A percentile compares a stretch with the other conserved stretches of the same genome.
phyloP scores from a whole-genome alignment of 2,113 vertebrate genomes.

The Silurus glanis region DNA sequence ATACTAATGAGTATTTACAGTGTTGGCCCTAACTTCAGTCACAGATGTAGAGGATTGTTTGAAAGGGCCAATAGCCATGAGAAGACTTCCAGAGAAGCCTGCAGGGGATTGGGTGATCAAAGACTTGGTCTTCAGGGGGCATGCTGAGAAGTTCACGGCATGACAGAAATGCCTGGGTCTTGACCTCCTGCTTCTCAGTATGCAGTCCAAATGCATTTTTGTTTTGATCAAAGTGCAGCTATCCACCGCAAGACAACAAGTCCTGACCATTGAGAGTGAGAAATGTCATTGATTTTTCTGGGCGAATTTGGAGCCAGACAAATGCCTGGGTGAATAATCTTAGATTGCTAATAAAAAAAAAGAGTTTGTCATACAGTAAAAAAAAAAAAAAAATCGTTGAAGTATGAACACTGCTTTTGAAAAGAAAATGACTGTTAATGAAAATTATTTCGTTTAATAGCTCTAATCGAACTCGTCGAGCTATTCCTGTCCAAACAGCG shows the following conservation, averaged over 20 bases:
- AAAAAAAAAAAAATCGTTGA: background rate
- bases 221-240: slow-evolving; percentile 47
- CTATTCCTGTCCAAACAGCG: slow-evolving; percentile 31
- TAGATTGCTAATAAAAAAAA: background rate
- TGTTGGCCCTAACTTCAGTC: background rate
- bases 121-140: slow-evolving; percentile 35
- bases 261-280: slow-evolving; percentile 6
- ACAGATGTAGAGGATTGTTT: slow-evolving; percentile 12
- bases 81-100: slow-evolving; percentile 25
- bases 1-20: slow-evolving; percentile 16
- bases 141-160: slow-evolving; percentile 45
- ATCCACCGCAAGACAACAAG: slow-evolving; percentile 1
- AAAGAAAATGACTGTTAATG: slow-evolving; percentile 21
- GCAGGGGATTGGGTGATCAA: slow-evolving; percentile 51
- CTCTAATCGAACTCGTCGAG: slow-evolving; percentile 25
- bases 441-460: background rate
- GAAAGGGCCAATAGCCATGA: slow-evolving; percentile 26
- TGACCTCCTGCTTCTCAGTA: slow-evolving; percentile 52
- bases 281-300: slow-evolving; percentile 8
- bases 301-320: background rate
- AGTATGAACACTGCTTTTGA: slow-evolving; percentile 13
- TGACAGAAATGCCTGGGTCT: slow-evolving; percentile 50
- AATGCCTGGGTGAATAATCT: background rate
- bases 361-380: background rate
- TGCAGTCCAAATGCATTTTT: slow-evolving; percentile 27